phyloP scores from a whole-genome alignment of 2,888 invertebrate genomes.

The Abrostola tripartita region DNA sequence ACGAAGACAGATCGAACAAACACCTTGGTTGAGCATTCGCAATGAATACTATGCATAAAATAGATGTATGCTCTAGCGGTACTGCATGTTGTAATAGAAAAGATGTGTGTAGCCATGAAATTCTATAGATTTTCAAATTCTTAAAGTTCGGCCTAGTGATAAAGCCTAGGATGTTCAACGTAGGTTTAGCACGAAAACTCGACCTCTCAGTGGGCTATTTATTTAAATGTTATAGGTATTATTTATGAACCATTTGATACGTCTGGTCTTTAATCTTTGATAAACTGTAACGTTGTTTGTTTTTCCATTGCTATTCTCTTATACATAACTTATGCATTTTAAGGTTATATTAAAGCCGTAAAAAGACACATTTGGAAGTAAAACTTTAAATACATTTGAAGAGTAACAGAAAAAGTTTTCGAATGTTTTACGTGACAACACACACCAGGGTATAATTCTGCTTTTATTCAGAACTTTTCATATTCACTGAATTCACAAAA shows the following conservation, averaged over 20 bases:
- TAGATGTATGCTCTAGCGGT: conserved; percentile 82
- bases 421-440: conserved; percentile 73
- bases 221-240: conserved; percentile 42
- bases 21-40: conserved; percentile 33
- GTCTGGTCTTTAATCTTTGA: conserved; percentile 55
- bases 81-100: conserved; percentile 77
- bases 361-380: conserved; percentile 46
- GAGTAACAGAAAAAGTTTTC: conserved; percentile 65
- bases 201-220: conserved; percentile 52
- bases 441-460: conserved; percentile 75
- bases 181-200: conserved; percentile 50
- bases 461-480: conserved; percentile 55
- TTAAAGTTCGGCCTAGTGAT: conserved; percentile 70
- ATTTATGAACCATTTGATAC: conserved; percentile 59
- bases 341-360: conserved; percentile 54
- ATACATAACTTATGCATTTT: conserved; percentile 52
- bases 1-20: no score
- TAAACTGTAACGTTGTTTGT: conserved; percentile 56
- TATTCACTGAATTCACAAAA: conserved; percentile 35
- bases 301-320: conserved; percentile 52
- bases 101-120: conserved; percentile 76
- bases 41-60: conserved; percentile 50
- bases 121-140: conserved; percentile 68
- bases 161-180: conserved; percentile 62
- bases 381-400: conserved; percentile 48